phyloP scores from a whole-genome alignment of 2,113 vertebrate species.

The Propithecus coquereli region DNA sequence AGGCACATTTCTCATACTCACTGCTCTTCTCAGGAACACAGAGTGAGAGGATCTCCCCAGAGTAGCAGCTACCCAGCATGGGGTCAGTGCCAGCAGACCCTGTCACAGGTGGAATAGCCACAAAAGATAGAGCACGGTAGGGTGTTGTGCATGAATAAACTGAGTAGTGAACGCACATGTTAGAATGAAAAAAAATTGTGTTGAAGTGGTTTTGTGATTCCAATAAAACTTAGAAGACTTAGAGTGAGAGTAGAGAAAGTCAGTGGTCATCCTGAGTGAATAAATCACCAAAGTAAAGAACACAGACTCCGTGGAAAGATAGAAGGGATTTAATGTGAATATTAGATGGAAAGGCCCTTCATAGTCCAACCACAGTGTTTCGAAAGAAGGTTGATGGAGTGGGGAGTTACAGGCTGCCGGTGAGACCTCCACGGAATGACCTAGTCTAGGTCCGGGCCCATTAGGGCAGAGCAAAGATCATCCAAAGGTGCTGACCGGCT shows the following conservation, averaged over 20 bases:
- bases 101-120: neutral
- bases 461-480: accelerated
- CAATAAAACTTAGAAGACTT: neutral
- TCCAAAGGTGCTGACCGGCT: neutral
- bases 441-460: neutral
- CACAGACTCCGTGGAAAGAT: neutral
- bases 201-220: neutral
- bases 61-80: neutral
- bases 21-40: neutral
- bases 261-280: neutral
- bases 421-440: accelerated
- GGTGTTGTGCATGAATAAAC: neutral
- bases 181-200: neutral
- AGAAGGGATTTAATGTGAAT: neutral
- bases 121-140: neutral
- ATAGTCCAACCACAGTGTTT: accelerated
- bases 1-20: neutral
- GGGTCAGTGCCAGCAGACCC: neutral
- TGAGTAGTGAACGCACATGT: neutral
- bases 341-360: neutral
- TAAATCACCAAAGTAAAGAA: neutral
- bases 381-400: too few relatives aligned
- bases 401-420: too few relatives aligned
- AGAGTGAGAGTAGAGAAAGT: neutral
- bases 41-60: neutral